These are phyloP conservation scores for Pyralis farinalis DNA, from an alignment of 2,888 invertebrate species.

Conservation along the genomic window DNA sequence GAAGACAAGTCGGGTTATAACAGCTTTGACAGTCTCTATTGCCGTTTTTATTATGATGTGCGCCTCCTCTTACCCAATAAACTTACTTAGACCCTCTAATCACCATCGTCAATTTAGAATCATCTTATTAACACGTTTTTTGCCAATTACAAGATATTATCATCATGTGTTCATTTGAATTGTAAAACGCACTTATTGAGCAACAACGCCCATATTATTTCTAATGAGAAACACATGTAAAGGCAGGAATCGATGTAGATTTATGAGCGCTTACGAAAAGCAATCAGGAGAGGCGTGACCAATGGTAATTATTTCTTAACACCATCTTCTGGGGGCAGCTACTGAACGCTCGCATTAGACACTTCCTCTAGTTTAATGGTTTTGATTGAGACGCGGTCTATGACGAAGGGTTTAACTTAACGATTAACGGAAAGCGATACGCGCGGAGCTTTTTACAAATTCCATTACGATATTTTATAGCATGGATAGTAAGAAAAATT, in stretches of 20 bases:
- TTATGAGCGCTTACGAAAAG: constrained; percentile 70
- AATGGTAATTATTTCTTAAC: constrained; percentile 76
- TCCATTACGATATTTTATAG: constrained; percentile 1
- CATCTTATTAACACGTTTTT: constrained; percentile 33
- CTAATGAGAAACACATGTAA: constrained; percentile 56
- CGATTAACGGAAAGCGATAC: background rate
- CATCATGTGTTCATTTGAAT: constrained; percentile 37
- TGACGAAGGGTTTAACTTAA: constrained; percentile 16
- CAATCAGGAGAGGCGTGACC: constrained; percentile 73
- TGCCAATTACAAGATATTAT: constrained; percentile 25
- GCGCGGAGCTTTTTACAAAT: background rate
- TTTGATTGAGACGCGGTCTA: constrained; percentile 56
- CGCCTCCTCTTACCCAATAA: constrained; percentile 42
- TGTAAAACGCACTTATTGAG: constrained; percentile 38
- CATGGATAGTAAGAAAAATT: constrained; percentile 1
- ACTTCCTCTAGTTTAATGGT: constrained; percentile 54
- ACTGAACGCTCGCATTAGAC: constrained; percentile 59
- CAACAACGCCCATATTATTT: constrained; percentile 54
- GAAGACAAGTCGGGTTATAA: constrained; percentile 12
- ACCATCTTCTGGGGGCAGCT: constrained; percentile 62
- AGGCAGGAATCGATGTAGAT: constrained; percentile 52
- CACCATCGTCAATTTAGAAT: constrained; percentile 44
- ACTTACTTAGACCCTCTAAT: constrained; percentile 44
- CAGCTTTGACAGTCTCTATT: constrained; percentile 20
- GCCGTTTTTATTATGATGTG: constrained; percentile 40